Base-by-base conservation (phyloP, 1,140 invertebrate species). In the Octopus sinensis region DNA sequence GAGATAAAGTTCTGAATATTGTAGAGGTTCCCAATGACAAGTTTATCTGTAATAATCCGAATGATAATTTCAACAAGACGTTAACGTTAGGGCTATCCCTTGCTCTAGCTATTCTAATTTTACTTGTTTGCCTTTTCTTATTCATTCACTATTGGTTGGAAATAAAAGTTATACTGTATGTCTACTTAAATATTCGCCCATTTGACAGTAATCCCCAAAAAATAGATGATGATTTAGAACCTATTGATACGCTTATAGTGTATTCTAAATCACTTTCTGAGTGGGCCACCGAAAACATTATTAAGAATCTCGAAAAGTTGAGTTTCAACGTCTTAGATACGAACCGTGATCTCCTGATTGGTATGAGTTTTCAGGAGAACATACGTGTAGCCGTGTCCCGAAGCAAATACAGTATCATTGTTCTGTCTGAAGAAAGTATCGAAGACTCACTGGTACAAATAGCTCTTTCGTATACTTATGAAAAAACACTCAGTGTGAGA, bases 171-270 rank as follows among this genome's bases (percentile, higher is more conserved):
- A 76, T 86, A 12, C 51, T 87, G 17, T 87, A 85, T 54, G 83
- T 87, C 7, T 85, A 87, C 79, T 85, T 85, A 23, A 86, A 86
- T 5, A 62, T 86, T 43, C 87, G 86, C 81, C 87, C 87, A 51
- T 87, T 87, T 78, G 87, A 87, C 82, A 83, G 83, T 23, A 85
- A 86, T 54, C 76, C 52, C 4, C 4, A 5, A 5, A 53, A 77
- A 80, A 83, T 53, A 75, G 81, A 52, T 3, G 83, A 85, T 23
- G 12, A 76, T 1, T 56, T 80, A 2, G 83, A 85, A 73, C 56
- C 82, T 5, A 84, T 86, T 78, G 86, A 86, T 76, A 83, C 82
- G 56, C 80, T 84, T 10, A 80, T 87, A 53, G 79, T 85, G 30
- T 86, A 86, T 81, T 80, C 82, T 4, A 71, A 82, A 6, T 43